These are phyloP conservation scores for Neostethus bicornis DNA, from an alignment of 2,797 vertebrate species.

Conservation along the genomic window DNA sequence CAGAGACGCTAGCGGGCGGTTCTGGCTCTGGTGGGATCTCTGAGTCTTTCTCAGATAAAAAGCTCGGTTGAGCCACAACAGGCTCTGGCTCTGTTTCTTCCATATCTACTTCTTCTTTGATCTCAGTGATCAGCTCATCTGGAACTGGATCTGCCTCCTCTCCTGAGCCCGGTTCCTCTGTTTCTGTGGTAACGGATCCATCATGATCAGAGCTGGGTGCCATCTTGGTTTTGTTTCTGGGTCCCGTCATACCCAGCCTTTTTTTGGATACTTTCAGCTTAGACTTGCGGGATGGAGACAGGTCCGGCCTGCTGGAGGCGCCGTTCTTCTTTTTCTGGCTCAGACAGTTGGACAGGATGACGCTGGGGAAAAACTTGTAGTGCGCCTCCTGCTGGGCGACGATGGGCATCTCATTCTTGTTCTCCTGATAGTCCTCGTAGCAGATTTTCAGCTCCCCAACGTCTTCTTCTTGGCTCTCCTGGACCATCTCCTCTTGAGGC, in stretches of 20 bases:
- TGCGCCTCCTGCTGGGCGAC: constrained; percentile 95
- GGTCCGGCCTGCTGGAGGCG: constrained; percentile 79
- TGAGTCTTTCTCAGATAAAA: constrained; percentile 36
- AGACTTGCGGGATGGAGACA: constrained; percentile 81
- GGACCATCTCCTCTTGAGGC: constrained; percentile 70
- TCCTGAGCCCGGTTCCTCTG: constrained; percentile 25
- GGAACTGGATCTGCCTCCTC: constrained; percentile 24
- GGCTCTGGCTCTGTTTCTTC: constrained; percentile 31
- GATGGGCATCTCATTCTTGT: constrained; percentile 91
- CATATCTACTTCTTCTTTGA: constrained; percentile 19
- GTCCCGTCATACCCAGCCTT: constrained; percentile 72
- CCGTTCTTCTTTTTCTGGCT: constrained; percentile 83
- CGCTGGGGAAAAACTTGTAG: constrained; percentile 98
- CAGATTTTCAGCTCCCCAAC: constrained; percentile 95
- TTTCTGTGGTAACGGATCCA: constrained; percentile 40
- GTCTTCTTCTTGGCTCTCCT: constrained; percentile 85
- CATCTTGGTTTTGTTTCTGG: constrained; percentile 64
- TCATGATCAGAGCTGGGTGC: constrained; percentile 75
- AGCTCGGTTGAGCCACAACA: not conserved
- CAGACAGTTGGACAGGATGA: constrained; percentile 98
- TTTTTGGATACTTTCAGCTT: constrained; percentile 89
- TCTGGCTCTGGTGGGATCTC: constrained; percentile 49
- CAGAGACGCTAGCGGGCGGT: constrained; percentile 70
- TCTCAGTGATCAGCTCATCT: constrained; percentile 13
- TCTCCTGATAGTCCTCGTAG: constrained; percentile 97